Percentiles rank a stretch among this genome's conserved stretches.
Conservation (phyloP, 2,888 invertebrate species). For the Dermolepida albohirtum region DNA sequence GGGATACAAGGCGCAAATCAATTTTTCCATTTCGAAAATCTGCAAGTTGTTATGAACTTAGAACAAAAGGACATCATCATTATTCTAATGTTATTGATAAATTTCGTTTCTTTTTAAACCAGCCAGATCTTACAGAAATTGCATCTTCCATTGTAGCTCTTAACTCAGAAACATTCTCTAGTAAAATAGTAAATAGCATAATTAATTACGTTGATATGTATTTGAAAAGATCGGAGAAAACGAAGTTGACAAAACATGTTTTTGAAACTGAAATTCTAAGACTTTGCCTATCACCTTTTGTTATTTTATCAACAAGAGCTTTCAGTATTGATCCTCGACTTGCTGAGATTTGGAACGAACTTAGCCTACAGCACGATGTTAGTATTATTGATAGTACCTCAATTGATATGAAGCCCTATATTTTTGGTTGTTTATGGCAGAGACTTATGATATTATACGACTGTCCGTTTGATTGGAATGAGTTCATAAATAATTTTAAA, state of each 20-base stretch:
- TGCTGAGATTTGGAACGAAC: slow-evolving; percentile 5
- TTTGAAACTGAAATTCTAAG: slow-evolving; percentile 15
- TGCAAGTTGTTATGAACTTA: not conserved
- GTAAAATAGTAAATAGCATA: not conserved
- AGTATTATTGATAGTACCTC: slow-evolving; percentile 3
- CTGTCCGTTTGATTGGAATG: slow-evolving; percentile 10
- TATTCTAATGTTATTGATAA: slow-evolving; percentile 13
- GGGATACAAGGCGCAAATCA: not conserved
- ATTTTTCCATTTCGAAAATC: not conserved
- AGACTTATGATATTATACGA: not conserved
- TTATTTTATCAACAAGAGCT: not conserved
- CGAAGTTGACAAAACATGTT: slow-evolving; percentile 1
- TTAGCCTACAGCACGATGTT: slow-evolving; percentile 3
- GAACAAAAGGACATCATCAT: not conserved
- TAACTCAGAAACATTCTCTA: slow-evolving; percentile 6
- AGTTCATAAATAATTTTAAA: not conserved
- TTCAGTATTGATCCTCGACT: not conserved
- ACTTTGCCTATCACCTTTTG: slow-evolving; percentile 14
- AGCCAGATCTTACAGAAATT: slow-evolving; percentile 1
- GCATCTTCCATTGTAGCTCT: not conserved
- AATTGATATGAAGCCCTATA: not conserved
- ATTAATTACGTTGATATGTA: not conserved
- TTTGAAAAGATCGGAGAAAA: not conserved
- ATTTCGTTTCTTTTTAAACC: slow-evolving; percentile 1
- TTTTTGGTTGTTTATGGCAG: slow-evolving; percentile 26